These are phyloP conservation scores for Cyphomyrus plagiostoma DNA, from an alignment of 2,113 vertebrate genomes.

Conservation along the genomic window DNA sequence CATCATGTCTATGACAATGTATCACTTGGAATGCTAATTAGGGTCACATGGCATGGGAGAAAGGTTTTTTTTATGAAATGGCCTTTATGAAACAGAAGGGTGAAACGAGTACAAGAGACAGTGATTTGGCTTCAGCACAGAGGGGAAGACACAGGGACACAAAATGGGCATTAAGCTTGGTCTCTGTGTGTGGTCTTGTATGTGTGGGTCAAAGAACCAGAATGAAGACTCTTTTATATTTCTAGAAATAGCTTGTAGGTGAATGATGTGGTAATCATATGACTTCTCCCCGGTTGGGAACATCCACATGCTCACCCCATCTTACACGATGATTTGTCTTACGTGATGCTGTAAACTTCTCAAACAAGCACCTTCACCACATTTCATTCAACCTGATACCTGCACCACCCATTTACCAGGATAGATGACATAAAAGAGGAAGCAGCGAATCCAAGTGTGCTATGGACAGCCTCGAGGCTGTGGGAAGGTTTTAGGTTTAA, in stretches of 20 bases:
- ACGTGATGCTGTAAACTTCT: not conserved
- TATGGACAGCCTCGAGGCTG: not conserved
- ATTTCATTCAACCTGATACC: not conserved
- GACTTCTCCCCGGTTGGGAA: not conserved
- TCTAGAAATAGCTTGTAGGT: not conserved
- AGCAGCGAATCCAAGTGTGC: not conserved
- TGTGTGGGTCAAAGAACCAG: not conserved
- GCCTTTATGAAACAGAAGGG: not conserved
- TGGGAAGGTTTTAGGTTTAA: not conserved
- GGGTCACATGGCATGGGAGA: not conserved
- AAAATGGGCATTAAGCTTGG: not conserved
- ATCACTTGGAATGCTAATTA: not conserved
- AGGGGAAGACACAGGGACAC: not conserved
- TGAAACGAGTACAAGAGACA: not conserved
- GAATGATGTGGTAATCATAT: not conserved
- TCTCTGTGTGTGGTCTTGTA: not conserved
- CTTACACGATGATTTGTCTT: not conserved
- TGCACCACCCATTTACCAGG: not conserved
- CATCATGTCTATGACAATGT: not conserved
- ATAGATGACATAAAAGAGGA: not conserved
- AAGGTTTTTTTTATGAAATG: not conserved
- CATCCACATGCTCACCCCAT: not conserved
- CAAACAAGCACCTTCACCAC: not conserved
- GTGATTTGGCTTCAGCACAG: not conserved
- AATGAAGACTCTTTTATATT: not conserved